phyloP scores from a whole-genome alignment of 2,113 vertebrate genomes.

The Albula goreensis region DNA sequence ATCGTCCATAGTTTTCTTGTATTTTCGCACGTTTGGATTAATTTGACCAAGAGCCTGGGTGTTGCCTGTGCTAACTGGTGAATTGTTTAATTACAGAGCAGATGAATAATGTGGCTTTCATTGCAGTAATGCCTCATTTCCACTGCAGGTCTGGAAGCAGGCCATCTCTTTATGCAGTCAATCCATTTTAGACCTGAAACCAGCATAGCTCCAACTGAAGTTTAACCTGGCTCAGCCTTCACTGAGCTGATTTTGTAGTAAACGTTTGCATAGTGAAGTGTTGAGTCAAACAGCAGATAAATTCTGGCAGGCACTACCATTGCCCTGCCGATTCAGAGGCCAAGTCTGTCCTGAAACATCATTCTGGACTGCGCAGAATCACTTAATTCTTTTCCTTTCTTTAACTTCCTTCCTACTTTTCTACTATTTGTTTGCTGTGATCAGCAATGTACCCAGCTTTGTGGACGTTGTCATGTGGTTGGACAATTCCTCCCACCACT shows the following conservation, averaged over 20 bases:
- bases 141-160: not conserved
- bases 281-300: not conserved
- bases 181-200: not conserved
- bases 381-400: not conserved
- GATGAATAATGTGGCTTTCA: not conserved
- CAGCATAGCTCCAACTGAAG: not conserved
- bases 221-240: not conserved
- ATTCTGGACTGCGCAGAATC: not conserved
- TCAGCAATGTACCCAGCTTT: not conserved
- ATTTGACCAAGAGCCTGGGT: not conserved
- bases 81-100: not conserved
- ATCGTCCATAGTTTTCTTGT: not conserved
- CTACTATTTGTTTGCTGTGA: not conserved
- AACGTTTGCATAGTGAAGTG: not conserved
- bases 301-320: too few species aligned
- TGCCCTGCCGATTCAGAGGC: not conserved
- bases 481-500: too few species aligned
- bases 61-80: not conserved
- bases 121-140: not conserved
- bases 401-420: not conserved
- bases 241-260: not conserved
- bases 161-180: not conserved
- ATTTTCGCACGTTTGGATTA: not conserved
- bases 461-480: not conserved
- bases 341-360: not conserved